Evolutionary conservation across 2,888 invertebrate genomes (phyloP), one percentile per base, ranked within the genome.

Genomic region (Diadromus collaris): DNA sequence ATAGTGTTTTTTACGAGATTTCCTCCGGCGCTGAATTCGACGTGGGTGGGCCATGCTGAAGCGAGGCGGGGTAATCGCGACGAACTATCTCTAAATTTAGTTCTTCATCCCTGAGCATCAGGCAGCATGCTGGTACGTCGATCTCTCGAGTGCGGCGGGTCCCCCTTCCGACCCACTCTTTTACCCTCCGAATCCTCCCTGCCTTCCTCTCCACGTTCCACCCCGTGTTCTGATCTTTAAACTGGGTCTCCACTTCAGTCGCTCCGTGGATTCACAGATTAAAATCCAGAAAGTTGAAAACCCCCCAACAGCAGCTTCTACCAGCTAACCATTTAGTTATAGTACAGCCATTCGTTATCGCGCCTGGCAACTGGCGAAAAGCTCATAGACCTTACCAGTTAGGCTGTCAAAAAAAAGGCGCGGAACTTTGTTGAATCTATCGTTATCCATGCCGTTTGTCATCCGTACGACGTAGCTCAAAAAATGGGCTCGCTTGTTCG

Each of bases 1-100:
- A 87, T 86, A 85, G 83, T 82, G 81, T 83, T 85, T 84, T 86
- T 86, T 85, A 85, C 83, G 82, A 81, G 82, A 81, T 82, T 83
- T 81, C 81, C 80, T 71, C 64, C 68, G 77, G 78, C 81, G 81
- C 54, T 61, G 80, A 83, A 84, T 85, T 83, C 80, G 76, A 82
- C 83, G 69, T 79, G 70, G 76, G 48, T 34, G 51, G 65, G 64
- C 60, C 64, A 60, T 74, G 70, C 64, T 69, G 72, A 68, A 71
- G 76, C 79, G 46, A 61, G 70, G 70, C 73, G 82, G 73, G 82
- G 81, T 82, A 85, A 87, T 87, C 86, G 83, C 83, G 83, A 78
- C 82, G 76, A 84, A 83, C 84, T 84, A 85, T 84, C 85, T 86
- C 83, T 82, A 82, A 85, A 86, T 84, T 86, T 79, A 82, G 73